These are phyloP conservation scores for Paratrypauchen microcephalus DNA, from an alignment of 2,797 vertebrate genomes.

Conservation along the genomic window DNA sequence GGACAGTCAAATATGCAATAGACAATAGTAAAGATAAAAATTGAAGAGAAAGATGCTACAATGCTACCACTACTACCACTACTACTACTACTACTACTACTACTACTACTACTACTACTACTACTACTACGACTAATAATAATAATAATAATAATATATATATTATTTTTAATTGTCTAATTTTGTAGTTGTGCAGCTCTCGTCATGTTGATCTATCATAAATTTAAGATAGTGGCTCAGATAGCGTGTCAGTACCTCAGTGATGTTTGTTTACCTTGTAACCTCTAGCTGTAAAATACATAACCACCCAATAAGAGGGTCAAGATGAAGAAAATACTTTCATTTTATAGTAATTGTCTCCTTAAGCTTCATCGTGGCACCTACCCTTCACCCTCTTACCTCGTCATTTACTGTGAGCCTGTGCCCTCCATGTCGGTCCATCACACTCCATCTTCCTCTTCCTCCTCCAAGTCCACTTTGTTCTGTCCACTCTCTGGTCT, in stretches of 20 bases:
- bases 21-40: too few species aligned
- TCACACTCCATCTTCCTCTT: constrained; percentile 13
- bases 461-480: neutral
- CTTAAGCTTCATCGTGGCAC: neutral
- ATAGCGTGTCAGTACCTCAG: too few species aligned
- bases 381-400: constrained; percentile 21
- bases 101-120: too few species aligned
- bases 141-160: too few species aligned
- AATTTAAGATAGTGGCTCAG: too few species aligned
- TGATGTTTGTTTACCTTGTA: neutral
- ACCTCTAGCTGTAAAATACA: too few species aligned
- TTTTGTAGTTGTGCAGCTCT: neutral
- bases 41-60: too few species aligned
- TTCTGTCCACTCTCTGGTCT: constrained; percentile 18
- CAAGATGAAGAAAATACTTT: neutral
- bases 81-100: too few species aligned
- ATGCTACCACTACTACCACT: too few species aligned
- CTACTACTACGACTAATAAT: too few species aligned
- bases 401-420: constrained; percentile 31
- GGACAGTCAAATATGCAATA: too few species aligned
- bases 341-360: neutral
- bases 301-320: neutral
- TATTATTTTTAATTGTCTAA: neutral
- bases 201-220: too few species aligned
- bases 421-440: constrained; percentile 28